Evolutionary conservation across 2,797 vertebrate species (phyloP).

Genomic region (Loriculus beryllinus): DNA sequence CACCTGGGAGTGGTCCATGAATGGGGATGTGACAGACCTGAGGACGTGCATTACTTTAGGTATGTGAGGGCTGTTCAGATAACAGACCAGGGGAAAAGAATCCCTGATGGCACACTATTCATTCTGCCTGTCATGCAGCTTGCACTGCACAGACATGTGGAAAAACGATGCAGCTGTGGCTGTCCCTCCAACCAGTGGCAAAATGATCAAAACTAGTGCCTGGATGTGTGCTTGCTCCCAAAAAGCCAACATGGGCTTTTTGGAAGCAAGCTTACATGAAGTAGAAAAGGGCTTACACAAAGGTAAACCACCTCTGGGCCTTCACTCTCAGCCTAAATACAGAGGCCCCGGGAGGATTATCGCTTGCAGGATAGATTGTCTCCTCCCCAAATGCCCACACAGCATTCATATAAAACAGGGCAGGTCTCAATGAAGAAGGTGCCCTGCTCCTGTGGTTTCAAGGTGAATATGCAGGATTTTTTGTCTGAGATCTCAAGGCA

Average conservation of each 20-base stretch:
- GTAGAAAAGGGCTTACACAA: background rate
- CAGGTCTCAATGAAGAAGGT: background rate
- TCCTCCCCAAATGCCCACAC: background rate
- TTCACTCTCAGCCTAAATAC: background rate
- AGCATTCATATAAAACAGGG: accelerated
- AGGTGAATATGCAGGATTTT: background rate
- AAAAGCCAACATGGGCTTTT: background rate
- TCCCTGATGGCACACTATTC: background rate
- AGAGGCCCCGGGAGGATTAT: background rate
- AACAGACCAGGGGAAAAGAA: accelerated
- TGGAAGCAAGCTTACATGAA: background rate
- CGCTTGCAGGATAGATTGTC: background rate
- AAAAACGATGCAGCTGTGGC: background rate
- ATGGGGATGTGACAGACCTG: background rate
- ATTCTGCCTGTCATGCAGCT: background rate
- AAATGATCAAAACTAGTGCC: background rate
- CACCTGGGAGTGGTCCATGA: background rate
- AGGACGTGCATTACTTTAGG: background rate
- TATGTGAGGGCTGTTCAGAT: background rate
- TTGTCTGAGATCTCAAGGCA: background rate
- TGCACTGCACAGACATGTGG: accelerated
- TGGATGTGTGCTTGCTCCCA: background rate
- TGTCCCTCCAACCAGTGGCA: background rate
- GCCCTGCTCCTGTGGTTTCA: background rate
- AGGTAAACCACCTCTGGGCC: accelerated